Conservation (phyloP, 2,113 vertebrate genomes). For the Callorhinus ursinus region DNA sequence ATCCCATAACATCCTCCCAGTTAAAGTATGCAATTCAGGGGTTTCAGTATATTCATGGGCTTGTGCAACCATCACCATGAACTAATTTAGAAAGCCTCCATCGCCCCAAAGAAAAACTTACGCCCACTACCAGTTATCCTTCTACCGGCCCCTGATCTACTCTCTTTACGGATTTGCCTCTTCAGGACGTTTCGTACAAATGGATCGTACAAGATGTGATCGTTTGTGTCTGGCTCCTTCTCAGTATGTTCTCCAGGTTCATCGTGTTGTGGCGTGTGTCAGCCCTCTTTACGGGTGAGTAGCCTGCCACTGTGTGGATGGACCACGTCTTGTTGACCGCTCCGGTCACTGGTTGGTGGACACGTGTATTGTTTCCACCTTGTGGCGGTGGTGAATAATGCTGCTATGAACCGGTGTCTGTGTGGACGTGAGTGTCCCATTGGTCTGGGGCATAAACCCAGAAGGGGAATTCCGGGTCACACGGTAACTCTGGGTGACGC, state of each 20-base stretch:
- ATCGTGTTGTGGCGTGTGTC: accelerated
- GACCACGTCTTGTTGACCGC: background rate
- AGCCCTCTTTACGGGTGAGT: too few species aligned
- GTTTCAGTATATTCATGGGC: background rate
- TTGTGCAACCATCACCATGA: too few species aligned
- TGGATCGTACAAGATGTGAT: accelerated
- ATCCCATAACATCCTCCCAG: background rate
- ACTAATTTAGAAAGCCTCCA: background rate
- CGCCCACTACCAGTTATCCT: accelerated
- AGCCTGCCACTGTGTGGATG: background rate
- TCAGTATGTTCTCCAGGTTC: too few species aligned
- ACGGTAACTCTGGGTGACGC: accelerated
- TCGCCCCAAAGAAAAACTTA: background rate
- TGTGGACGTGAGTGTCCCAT: background rate
- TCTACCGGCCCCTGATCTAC: accelerated
- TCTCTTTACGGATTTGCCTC: accelerated
- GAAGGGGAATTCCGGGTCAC: background rate
- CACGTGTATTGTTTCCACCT: background rate
- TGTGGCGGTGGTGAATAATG: background rate
- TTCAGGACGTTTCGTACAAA: background rate
- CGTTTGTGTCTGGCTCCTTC: too few species aligned
- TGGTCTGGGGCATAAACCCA: background rate
- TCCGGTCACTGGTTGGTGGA: background rate
- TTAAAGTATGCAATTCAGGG: too few species aligned
- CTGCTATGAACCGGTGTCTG: background rate